Evolutionary conservation across 2,113 vertebrate species (phyloP).

Genomic region (Taxidea taxus): DNA sequence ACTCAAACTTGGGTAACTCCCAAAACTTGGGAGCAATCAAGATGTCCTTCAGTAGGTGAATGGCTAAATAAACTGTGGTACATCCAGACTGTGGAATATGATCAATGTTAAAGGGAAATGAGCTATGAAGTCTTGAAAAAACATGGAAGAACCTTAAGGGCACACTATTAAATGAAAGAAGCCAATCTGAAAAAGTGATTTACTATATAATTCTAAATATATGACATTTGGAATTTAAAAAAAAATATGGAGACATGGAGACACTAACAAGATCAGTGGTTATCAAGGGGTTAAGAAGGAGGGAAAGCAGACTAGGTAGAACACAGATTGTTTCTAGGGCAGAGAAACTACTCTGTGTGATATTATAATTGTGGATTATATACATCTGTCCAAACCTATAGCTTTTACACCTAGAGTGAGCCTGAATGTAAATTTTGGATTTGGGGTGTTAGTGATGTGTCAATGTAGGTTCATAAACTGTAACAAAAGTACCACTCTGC

Average conservation of each 20-base stretch:
- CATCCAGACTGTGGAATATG: neutral
- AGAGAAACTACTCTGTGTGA: neutral
- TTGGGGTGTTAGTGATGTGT: neutral
- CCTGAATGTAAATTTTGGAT: neutral
- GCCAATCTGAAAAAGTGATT: neutral
- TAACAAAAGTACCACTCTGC: neutral
- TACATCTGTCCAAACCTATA: neutral
- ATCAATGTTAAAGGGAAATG: neutral
- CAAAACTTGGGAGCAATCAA: neutral
- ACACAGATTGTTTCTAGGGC: neutral
- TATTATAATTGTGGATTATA: neutral
- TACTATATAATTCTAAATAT: neutral
- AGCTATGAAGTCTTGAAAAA: neutral
- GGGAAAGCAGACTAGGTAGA: neutral
- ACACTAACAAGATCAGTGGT: neutral
- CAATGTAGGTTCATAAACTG: neutral
- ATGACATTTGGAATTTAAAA: neutral
- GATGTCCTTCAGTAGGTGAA: neutral
- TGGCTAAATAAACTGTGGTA: neutral
- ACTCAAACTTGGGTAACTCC: neutral
- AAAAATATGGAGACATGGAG: neutral
- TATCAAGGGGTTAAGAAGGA: neutral
- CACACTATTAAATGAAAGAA: neutral
- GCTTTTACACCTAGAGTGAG: neutral
- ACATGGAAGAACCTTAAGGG: neutral